Base-by-base conservation (phyloP, 2,888 invertebrate genomes). In the Ophraella communa region DNA sequence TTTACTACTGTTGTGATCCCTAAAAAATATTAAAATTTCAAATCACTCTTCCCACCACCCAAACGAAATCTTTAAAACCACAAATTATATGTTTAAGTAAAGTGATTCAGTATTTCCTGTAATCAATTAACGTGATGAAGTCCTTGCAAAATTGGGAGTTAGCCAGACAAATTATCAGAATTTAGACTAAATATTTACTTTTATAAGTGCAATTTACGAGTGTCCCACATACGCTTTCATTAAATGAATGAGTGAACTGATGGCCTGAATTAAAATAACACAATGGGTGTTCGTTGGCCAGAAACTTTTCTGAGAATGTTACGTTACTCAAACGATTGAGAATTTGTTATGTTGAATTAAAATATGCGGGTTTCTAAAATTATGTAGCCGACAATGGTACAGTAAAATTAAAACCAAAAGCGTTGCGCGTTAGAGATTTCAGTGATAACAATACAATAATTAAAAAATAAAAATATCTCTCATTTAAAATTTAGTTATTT, bases 211-310 rank as follows among this genome's bases (percentile, higher is more conserved):
- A 39, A 39, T 39, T 39, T 39, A 14, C 39, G 7, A 14, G 1
- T 14, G 8, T 7, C 39, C 39, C 17, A 7, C n/a, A 14, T 17
- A 39, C 4, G 14, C 7, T 39, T 14, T 39, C 39, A 39, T 39
- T 39, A 17, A 39, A 39, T 17, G 17, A 17, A 39, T 30, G 20
- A 47, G 11, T 23, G 21, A 45, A 45, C 21, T 18, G 45, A 47
- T 23, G 49, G 49, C 23, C 49, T 24, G 23, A 49, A 47, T 47
- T 47, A 45, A 45, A 21, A 45, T 18, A 45, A 7, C 7, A 45
- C n/a, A 47, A 49, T 49, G 49, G 49, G 49, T 49, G 49, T 49
- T 23, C 49, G 8, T 8, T 24, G 8, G 47, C 23, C 49, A 24
- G 49, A 14, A 49, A 49, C 24, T 2, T 23, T 49, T 49, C 24